A percentile compares a stretch with the other conserved stretches of the same genome.
Conservation (phyloP, 2,888 invertebrate genomes). For the Athetis lepigone region DNA sequence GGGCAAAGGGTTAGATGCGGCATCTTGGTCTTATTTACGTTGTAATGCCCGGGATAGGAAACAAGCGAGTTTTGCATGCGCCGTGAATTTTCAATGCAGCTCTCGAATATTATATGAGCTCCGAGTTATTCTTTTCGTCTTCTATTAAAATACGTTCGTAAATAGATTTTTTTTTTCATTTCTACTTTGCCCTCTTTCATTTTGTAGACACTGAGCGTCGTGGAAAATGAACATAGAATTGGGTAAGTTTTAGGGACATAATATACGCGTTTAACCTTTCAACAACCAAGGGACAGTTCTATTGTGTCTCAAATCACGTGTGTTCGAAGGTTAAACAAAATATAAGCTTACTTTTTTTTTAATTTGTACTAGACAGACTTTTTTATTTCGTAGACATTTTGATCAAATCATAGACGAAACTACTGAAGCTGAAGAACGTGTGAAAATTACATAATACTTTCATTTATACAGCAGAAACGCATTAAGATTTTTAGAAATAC, state of each 20-base stretch:
- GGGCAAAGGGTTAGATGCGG: conserved; percentile 61
- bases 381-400: no score
- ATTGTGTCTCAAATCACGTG: no score
- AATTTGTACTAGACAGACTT: no score
- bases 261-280: conserved; percentile 2
- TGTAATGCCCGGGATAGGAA: conserved; percentile 61
- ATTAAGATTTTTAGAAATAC: no score
- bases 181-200: conserved; percentile 14
- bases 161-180: conserved; percentile 6
- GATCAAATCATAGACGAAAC: no score
- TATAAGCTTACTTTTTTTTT: no score
- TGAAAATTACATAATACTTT: no score
- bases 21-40: conserved; percentile 66
- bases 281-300: no score
- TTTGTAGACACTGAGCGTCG: conserved; percentile 1
- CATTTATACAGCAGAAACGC: no score
- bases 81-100: conserved; percentile 60
- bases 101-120: conserved; percentile 62
- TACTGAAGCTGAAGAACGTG: no score
- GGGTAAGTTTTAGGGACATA: conserved; percentile 10
- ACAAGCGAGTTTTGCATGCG: conserved; percentile 60
- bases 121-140: conserved; percentile 60
- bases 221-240: conserved; percentile 31
- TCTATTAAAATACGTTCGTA: conserved; percentile 35
- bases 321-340: no score